A percentile compares a stretch with the other conserved stretches of the same genome.
phyloP scores from a whole-genome alignment of 2,888 invertebrate species.

The Netelia melanura region DNA sequence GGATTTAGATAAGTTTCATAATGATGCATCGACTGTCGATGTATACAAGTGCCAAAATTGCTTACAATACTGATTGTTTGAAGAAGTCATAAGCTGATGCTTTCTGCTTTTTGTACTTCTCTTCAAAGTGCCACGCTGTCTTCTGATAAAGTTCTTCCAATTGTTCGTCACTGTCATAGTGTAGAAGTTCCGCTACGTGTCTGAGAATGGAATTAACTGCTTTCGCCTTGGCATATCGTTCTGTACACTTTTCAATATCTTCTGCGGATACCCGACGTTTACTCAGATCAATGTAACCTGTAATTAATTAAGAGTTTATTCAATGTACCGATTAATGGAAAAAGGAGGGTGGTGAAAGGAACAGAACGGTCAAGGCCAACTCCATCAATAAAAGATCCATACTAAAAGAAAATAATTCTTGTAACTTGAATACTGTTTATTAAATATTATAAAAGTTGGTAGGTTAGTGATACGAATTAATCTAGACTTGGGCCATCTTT shows the following conservation, averaged over 20 bases:
- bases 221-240: slow-evolving; percentile 99
- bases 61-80: slow-evolving; percentile 98
- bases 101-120: slow-evolving; percentile 97
- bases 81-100: slow-evolving; percentile 99
- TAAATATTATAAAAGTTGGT: no score
- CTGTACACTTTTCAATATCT: slow-evolving; percentile 99
- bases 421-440: no score
- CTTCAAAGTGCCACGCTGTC: slow-evolving; percentile 99
- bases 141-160: slow-evolving; percentile 97
- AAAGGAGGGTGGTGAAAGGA: not conserved
- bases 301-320: not conserved
- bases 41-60: slow-evolving; percentile 71
- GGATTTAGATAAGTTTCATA: not conserved
- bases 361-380: no score
- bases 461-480: no score
- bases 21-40: no score
- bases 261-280: slow-evolving; percentile 99
- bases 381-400: no score
- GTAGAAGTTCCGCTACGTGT: slow-evolving; percentile 97
- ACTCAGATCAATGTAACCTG: slow-evolving; percentile 99
- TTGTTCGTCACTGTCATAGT: slow-evolving; percentile 96
- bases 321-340: not conserved
- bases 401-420: no score
- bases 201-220: slow-evolving; percentile 99
- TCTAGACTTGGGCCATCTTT: no score